phyloP scores from a whole-genome alignment of 2,113 vertebrate genomes.

The Chamaea fasciata region DNA sequence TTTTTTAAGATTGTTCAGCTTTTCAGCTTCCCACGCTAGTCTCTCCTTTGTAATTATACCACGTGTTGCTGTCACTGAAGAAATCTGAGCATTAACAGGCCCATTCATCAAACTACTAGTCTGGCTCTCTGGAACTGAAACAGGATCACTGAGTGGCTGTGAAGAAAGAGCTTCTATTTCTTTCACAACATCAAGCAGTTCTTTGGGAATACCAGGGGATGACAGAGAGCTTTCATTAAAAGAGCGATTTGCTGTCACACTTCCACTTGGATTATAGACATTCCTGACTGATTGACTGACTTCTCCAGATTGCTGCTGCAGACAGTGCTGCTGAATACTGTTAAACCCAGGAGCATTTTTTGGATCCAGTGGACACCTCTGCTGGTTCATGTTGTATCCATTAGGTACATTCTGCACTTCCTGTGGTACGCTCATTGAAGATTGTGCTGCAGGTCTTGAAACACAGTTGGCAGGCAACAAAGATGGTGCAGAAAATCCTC shows the following conservation, averaged over 20 bases:
- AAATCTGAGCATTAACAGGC: not conserved
- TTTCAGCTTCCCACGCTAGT: slow-evolving; percentile 57
- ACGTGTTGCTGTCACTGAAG: not conserved
- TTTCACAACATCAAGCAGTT: not conserved
- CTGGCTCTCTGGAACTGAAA: not conserved
- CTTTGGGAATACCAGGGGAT: not conserved
- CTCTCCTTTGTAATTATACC: slow-evolving; percentile 8
- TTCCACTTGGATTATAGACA: slow-evolving; percentile 4
- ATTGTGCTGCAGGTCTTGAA: not conserved
- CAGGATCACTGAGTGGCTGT: not conserved
- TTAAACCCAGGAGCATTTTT: not conserved
- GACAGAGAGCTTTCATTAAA: not conserved
- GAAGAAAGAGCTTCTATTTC: slow-evolving; percentile 16
- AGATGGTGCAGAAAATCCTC: not conserved
- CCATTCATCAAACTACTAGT: not conserved
- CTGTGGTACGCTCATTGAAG: not conserved
- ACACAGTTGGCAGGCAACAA: slow-evolving; percentile 2
- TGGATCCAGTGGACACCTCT: not conserved
- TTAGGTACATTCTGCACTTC: not conserved
- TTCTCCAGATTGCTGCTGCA: slow-evolving; percentile 22
- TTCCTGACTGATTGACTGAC: not conserved
- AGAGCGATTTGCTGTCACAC: not conserved
- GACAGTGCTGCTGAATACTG: slow-evolving; percentile 35
- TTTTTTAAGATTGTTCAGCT: slow-evolving; percentile 46
- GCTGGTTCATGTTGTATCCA: slow-evolving; percentile 14